Conservation (phyloP, 2,888 invertebrate species). For the Arrhopalites spinosus region DNA sequence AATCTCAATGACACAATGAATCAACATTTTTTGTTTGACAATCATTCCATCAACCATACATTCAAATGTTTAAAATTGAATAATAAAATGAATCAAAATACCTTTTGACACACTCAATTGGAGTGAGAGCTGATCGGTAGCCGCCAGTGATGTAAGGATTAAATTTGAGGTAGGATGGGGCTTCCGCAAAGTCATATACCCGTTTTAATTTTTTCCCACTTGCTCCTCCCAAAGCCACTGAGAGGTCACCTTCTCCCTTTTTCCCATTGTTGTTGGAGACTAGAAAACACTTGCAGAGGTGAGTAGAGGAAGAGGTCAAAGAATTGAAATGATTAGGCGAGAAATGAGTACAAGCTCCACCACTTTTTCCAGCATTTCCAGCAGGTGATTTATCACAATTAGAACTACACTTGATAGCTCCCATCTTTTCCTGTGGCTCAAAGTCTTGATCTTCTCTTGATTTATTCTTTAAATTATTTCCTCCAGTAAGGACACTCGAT, state of each 20-base stretch:
- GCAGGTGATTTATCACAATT: background rate
- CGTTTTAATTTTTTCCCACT: background rate
- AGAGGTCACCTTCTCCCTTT: too few relatives aligned
- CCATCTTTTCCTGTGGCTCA: background rate
- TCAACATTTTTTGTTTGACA: too few relatives aligned
- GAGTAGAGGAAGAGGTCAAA: too few relatives aligned
- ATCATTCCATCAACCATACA: too few relatives aligned
- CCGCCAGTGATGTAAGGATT: conserved; percentile 85
- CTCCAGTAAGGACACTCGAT: too few relatives aligned
- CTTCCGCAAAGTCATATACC: conserved; percentile 62
- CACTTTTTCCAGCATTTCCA: too few relatives aligned
- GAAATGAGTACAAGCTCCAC: too few relatives aligned
- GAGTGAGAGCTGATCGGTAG: conserved; percentile 80
- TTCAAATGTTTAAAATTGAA: too few relatives aligned
- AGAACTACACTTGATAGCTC: conserved; percentile 1
- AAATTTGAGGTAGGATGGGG: conserved; percentile 81
- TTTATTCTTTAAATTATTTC: background rate
- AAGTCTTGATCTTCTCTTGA: background rate
- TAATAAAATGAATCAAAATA: conserved; percentile 21
- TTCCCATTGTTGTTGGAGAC: background rate
- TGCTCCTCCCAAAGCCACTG: background rate
- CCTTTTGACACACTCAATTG: conserved; percentile 87
- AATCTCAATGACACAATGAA: too few relatives aligned
- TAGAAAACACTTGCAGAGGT: background rate
- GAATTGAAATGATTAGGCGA: too few relatives aligned